Evolutionary conservation across 2,888 invertebrate species (phyloP), one percentile per base, ranked within the genome.

Genomic region (Temnothorax ravouxi): DNA sequence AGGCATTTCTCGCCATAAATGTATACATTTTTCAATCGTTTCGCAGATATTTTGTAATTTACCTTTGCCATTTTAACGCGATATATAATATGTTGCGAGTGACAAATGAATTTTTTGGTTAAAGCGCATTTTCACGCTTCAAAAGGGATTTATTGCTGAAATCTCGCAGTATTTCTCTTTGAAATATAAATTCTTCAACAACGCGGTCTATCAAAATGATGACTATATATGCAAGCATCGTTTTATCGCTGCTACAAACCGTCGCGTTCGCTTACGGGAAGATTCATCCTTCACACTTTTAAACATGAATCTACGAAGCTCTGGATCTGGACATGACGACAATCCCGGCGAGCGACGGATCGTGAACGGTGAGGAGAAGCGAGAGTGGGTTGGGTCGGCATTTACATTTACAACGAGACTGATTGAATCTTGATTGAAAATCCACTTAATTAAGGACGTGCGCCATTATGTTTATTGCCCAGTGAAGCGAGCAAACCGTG

Each of bases 341-440:
- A 79, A 81, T 77, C 76, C 76, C 54, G 84, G 67, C 59, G 74
- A 84, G 67, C 59, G 74, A 84, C 59, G 38, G 18, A 1, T 38
- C 29, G 54, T 34, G 47, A 44, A 44, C 56, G 34, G 84, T 66
- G 80, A 80, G 76, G 74, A 67, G 86, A 71, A 62, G 77, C 72
- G 79, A 64, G 85, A 87, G 80, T 85, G 85, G 84, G 83, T 69
- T 52, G 85, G 84, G 52, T 71, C 88, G 85, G 64, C 90, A 93
- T 93, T 93, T 92, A 93, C 93, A 93, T 93, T 93, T 93, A 93
- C 93, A 93, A 89, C 92, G 92, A 90, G 92, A 92, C 90, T 92
- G 93, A 93, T 93, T 93, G 94, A 93, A 93, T 93, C 94, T 92
- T 92, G 93, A 93, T 93, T 93, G 92, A 92, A 93, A 93, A 93